Evolutionary conservation across 1,140 invertebrate species (phyloP).

Genomic region (Sycophila sp.): DNA sequence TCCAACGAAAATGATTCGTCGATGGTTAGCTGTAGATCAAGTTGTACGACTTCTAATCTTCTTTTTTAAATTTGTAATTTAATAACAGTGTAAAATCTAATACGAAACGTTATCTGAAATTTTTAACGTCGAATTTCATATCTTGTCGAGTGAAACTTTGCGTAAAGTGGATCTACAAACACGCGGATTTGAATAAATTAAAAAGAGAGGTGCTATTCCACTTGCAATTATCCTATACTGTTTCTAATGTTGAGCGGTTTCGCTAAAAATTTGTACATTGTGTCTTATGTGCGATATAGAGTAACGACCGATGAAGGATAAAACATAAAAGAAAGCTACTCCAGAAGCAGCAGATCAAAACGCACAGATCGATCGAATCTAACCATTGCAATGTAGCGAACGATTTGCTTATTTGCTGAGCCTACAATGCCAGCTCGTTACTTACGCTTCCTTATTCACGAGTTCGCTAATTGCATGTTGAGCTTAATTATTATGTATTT

Average conservation of each 20-base stretch:
- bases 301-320: not conserved
- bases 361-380: slow-evolving; percentile 43
- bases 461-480: slow-evolving; percentile 55
- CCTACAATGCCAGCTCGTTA: slow-evolving; percentile 43
- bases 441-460: slow-evolving; percentile 56
- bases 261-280: slow-evolving; percentile 31
- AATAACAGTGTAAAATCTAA: not conserved
- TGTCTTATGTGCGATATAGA: slow-evolving; percentile 29
- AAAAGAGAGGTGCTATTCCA: slow-evolving; percentile 9
- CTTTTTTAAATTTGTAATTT: not conserved
- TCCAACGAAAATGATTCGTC: too few species aligned
- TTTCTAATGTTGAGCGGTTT: slow-evolving; percentile 3
- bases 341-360: slow-evolving; percentile 32
- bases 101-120: slow-evolving; percentile 13
- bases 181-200: slow-evolving; percentile 16
- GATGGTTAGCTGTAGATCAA: too few species aligned
- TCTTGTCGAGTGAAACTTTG: slow-evolving; percentile 13
- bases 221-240: slow-evolving; percentile 17
- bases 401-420: slow-evolving; percentile 40
- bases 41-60: not conserved
- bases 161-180: slow-evolving; percentile 17
- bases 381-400: slow-evolving; percentile 42
- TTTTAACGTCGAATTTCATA: not conserved
- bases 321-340: slow-evolving; percentile 10
- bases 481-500: slow-evolving; percentile 64